Evolutionary conservation across 2,797 vertebrate genomes (phyloP).

Genomic region (Sebastes nivosus): DNA sequence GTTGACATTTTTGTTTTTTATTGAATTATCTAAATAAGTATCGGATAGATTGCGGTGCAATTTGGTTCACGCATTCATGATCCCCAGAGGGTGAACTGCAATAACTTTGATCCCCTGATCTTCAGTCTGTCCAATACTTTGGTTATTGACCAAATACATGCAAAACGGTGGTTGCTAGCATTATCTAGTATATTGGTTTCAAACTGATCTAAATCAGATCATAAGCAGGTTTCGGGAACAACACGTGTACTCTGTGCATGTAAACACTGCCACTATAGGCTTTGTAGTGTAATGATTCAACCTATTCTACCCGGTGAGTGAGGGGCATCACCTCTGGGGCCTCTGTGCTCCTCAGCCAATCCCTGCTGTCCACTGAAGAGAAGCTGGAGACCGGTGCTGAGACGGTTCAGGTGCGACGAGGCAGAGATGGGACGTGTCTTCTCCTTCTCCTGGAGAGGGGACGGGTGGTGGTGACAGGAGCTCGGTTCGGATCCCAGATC

Average conservation of each 20-base stretch:
- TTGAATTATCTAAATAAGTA: neutral
- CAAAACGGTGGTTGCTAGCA: neutral
- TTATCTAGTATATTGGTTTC: neutral
- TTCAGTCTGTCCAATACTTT: neutral
- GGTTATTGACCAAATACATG: neutral
- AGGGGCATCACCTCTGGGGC: neutral
- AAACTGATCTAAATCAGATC: neutral
- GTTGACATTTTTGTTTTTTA: neutral
- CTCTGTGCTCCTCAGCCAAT: neutral
- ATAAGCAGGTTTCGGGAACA: neutral
- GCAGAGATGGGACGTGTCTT: constrained; percentile 1
- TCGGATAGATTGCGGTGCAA: neutral
- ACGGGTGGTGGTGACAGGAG: neutral
- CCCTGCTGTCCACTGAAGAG: constrained; percentile 5
- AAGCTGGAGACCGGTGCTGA: constrained; percentile 8
- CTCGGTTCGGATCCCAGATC: neutral
- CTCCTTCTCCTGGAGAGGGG: neutral
- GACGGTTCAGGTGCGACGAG: constrained; percentile 17
- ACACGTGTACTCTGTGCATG: neutral
- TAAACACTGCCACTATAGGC: neutral
- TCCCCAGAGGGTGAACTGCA: neutral
- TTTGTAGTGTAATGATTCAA: neutral
- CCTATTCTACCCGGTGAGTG: constrained; percentile 17
- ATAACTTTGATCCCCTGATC: neutral
- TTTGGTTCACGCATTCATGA: neutral